phyloP scores from a whole-genome alignment of 2,888 invertebrate species.

The Diarsia dahlii region DNA sequence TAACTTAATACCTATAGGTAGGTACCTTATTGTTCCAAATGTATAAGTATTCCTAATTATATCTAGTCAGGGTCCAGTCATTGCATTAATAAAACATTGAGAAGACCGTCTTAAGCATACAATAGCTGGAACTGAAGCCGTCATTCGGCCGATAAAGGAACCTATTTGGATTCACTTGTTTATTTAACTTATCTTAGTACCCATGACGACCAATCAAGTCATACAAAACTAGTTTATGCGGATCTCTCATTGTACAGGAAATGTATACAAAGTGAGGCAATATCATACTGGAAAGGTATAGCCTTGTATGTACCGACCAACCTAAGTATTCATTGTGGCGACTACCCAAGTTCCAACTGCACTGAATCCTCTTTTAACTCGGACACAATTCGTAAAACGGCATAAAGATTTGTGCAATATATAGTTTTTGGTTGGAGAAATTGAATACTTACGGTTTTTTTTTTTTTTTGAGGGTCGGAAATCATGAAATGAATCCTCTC shows the following conservation, averaged over 20 bases:
- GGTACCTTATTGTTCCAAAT: background rate
- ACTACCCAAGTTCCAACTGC: background rate
- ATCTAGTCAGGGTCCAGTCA: background rate
- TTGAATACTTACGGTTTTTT: background rate
- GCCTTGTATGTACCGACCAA: no score
- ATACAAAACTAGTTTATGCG: no score
- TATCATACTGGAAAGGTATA: no score
- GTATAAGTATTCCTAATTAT: conserved; percentile 7
- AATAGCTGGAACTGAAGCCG: background rate
- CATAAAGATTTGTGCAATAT: background rate
- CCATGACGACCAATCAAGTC: no score
- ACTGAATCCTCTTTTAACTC: background rate
- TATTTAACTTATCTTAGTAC: background rate
- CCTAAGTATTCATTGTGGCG: background rate
- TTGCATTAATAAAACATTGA: conserved; percentile 12
- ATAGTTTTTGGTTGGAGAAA: background rate
- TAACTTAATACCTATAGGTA: background rate
- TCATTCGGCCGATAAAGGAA: background rate
- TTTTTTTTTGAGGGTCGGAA: no score
- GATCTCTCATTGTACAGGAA: no score
- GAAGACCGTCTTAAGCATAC: conserved; percentile 3
- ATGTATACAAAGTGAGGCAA: no score
- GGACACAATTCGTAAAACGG: background rate
- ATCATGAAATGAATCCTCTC: no score
- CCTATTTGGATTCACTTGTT: background rate